phyloP scores from a whole-genome alignment of 2,888 invertebrate genomes.

The Teleogryllus oceanicus region DNA sequence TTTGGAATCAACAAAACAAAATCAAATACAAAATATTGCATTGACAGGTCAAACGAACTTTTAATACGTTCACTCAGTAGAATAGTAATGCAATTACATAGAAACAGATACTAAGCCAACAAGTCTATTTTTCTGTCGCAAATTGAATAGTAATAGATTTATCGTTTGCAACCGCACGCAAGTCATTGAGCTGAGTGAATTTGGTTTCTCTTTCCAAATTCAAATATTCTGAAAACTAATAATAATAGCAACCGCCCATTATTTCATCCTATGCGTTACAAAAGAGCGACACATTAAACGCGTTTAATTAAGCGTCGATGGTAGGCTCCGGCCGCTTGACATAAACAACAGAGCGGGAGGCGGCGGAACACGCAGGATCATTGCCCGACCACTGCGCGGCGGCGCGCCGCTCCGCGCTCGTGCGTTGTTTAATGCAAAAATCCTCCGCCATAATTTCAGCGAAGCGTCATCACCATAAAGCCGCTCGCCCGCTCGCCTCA shows the following conservation, averaged over 20 bases:
- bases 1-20: too few species aligned
- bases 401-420: background rate
- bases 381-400: too few species aligned
- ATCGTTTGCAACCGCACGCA: too few species aligned
- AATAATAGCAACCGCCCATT: background rate
- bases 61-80: too few species aligned
- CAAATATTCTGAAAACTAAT: background rate
- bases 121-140: too few species aligned
- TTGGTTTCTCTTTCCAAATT: background rate
- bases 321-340: background rate
- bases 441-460: slow-evolving; percentile 6
- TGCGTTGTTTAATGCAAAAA: background rate
- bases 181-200: background rate
- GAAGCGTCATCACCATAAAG: slow-evolving; percentile 18
- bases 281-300: background rate
- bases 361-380: background rate
- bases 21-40: too few species aligned
- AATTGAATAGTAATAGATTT: too few species aligned
- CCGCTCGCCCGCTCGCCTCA: background rate
- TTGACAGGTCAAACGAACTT: too few species aligned
- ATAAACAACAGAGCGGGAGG: background rate
- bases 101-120: too few species aligned
- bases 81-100: too few species aligned
- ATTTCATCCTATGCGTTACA: background rate
- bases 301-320: slow-evolving; percentile 2